A percentile compares a stretch with the other conserved stretches of the same genome.
These are phyloP conservation scores for Sepioteuthis lessoniana DNA, from an alignment of 2,888 invertebrate species.

Conservation along the genomic window DNA sequence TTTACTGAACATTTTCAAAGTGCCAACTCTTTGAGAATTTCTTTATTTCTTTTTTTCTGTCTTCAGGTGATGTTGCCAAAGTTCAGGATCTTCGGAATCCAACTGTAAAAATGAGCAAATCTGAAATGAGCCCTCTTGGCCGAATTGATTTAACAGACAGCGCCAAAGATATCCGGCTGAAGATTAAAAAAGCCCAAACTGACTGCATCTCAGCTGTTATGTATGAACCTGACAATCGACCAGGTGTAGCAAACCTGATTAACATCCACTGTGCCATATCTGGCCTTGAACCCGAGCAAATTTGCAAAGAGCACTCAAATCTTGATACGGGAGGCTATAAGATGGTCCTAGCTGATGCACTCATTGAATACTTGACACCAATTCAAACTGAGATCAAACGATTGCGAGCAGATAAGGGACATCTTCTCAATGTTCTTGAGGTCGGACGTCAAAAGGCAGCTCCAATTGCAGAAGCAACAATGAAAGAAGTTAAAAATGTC, in stretches of 20 bases:
- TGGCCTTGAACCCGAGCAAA: slow-evolving; percentile 81
- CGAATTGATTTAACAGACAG: slow-evolving; percentile 87
- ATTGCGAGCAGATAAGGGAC: slow-evolving; percentile 80
- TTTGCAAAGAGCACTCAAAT: slow-evolving; percentile 80
- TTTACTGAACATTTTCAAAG: too few relatives aligned
- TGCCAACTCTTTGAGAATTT: too few relatives aligned
- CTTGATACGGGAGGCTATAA: slow-evolving; percentile 89
- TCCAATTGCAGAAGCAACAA: slow-evolving; percentile 80
- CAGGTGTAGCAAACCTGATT: slow-evolving; percentile 93
- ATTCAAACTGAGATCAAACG: slow-evolving; percentile 80
- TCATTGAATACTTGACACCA: slow-evolving; percentile 83
- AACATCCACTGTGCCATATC: slow-evolving; percentile 86
- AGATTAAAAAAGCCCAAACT: slow-evolving; percentile 90
- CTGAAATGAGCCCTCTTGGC: slow-evolving; percentile 85
- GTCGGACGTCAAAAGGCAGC: slow-evolving; percentile 81
- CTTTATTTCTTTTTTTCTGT: background rate
- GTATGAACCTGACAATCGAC: slow-evolving; percentile 85
- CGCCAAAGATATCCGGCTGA: slow-evolving; percentile 82
- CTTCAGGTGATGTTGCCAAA: slow-evolving; percentile 70
- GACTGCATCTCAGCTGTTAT: slow-evolving; percentile 89
- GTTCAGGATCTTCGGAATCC: slow-evolving; percentile 91
- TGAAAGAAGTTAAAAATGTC: slow-evolving; percentile 80
- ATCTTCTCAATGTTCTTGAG: slow-evolving; percentile 81
- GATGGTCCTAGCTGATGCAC: slow-evolving; percentile 82
- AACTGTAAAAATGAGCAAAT: slow-evolving; percentile 97